Evolutionary conservation across 2,113 vertebrate species (phyloP), one percentile per base, ranked within the genome.

Genomic region (Cygnus buccinator): DNA sequence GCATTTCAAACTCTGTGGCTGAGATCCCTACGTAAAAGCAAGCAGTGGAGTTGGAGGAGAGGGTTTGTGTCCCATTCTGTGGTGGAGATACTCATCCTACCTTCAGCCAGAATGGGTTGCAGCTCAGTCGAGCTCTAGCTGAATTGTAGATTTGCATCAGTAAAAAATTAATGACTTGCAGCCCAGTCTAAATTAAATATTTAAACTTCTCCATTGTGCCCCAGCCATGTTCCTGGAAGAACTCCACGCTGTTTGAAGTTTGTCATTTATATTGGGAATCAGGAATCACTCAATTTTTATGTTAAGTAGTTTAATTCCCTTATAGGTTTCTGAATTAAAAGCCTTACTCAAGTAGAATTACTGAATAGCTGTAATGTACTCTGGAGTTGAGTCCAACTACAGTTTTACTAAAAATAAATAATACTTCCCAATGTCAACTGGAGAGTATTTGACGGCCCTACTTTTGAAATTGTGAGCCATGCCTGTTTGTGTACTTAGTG

Each of bases 101-200:
- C 89, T 92, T 89, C 75, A 90, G 23, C 16, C 44, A 77, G 63
- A 82, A 75, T 78, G n/a, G 22, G 26, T 67, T 96, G 61, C 52
- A 71, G 48, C 52, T 35, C 58, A 80, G 28, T 80, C 55, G 80
- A 92, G 46, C 46, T 71, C 26, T 80, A 66, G 66, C 80, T 94
- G 92, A 89, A 94, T 80, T 96, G 93, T 78, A 97, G 54, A 94
- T 89, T 94, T 95, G 54, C 85, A n/a, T 66, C 43, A 79, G 80
- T 97, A 92, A 94, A 96, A 96, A 61, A 94, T 95, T 90, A 74
- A 95, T 94, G 79, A 87, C 75, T 92, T 94, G 62, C 39, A 89
- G 75, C 52, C 89, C 80, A 50, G 31, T 87, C 55, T 59, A 63
- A 88, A 91, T 95, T 74, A 96, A 97, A 92, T 93, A 94, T 96